Base-by-base conservation (phyloP, 2,113 vertebrate species). In the Bos indicus region DNA sequence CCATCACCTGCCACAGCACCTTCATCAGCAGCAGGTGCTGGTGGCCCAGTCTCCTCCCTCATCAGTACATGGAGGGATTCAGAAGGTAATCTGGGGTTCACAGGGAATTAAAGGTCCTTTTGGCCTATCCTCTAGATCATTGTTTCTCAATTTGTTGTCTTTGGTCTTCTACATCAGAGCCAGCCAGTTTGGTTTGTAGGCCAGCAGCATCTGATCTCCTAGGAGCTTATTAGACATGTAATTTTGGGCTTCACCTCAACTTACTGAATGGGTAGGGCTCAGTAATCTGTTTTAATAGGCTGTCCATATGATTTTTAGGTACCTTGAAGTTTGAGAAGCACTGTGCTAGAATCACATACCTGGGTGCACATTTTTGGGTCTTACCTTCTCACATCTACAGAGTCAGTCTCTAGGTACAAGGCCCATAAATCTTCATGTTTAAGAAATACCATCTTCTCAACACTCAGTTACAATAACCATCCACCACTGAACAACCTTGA, bases 1-100 rank as follows among this genome's bases (percentile, higher is more conserved):
- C 54, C 98, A 99, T 88, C 98, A 98, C 62, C 97, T 98, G 82
- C 98, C 98, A 0, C 99, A 99, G 84, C 99, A 99, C 95, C 97
- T 99, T 23, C 98, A 98, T 92, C 98, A 98, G 56, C 99, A 99
- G 93, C 98, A 98, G 62, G 95, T 96, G n/a, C 95, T 99, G 98
- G 43, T 97, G 95, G 2, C 99, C 9, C 97, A 98, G 92, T 56
- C 99, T 71, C 91, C 99, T 19, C 48, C 99, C 5, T 90, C 99
- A 46, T 96, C 99, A 2, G 94, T 98, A 77, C 98, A 98, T 92
- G 98, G 99, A 99, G 98, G 89, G 56, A 97, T 99, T 90, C 96
- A 98, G 91, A 99, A 99, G 99, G 99, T 99, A 96, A 97, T 81
- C 25, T 48, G 0, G 30, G 10, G 51, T 71, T 95, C 52, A 43